Evolutionary conservation across 1,140 invertebrate genomes (phyloP), one percentile per base, ranked within the genome.

Genomic region (Notospermus geniculatus): DNA sequence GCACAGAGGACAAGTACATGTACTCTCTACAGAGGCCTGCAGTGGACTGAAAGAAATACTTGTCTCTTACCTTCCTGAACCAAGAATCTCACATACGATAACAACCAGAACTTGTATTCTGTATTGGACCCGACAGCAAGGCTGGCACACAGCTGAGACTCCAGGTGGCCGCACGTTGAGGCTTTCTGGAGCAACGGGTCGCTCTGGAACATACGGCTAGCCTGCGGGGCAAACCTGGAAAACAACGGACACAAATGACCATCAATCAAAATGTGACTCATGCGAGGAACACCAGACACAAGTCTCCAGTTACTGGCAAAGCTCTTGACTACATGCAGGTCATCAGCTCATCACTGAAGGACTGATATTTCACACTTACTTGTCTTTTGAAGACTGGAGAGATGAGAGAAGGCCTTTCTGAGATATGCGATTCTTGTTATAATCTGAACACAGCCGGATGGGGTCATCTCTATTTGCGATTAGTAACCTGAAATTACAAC

Each of bases 51-150:
- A 32, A 63, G 22, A 66, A n/a, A n/a, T n/a, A n/a, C n/a, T n/a
- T 58, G 68, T 65, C 53, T 58, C 65, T 73, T 75, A 89, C 90
- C 90, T 85, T 91, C 88, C 58, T 89, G 86, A 23, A 88, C 80
- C 45, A 92, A 81, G 82, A 91, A 91, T 57, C 88, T 82, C 39
- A 90, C 87, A 17, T 89, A 85, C 17, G 87, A 85, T 39, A 89
- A 79, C 43, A 92, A 73, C 91, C 91, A 93, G 78, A 91, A 89
- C 57, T 86, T 82, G 72, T 91, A 93, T 81, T 93, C 91, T 23
- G 83, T 77, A 0, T 85, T 67, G 13, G 90, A 91, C 0, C 86
- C 82, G 15, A 93, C 79, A 32, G 87, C 85, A 63, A 86, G 81
- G 55, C 89, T 86, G 36, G 87, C 84, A 2, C 88, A 82, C 55